Base-by-base conservation (phyloP, 2,888 invertebrate genomes). In the Megamerina dolium region DNA sequence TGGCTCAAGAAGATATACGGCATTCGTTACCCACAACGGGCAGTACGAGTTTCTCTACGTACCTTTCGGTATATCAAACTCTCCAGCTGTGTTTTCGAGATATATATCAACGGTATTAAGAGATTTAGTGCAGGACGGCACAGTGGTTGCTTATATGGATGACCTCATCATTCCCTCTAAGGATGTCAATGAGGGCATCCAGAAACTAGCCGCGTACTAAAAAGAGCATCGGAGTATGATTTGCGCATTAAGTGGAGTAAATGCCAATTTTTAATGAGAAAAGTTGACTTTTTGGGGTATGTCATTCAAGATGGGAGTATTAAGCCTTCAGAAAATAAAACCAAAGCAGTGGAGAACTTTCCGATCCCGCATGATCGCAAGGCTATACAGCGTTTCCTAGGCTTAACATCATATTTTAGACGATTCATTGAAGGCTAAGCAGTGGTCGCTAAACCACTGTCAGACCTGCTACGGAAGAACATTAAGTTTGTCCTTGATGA, bases 211-310 rank as follows among this genome's bases (percentile, higher is more conserved):
- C 9, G 9, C 12, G 36, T 36, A 2, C 14, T 36, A 14, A 13
- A n/a, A 5, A 26, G 36, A 26, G 36, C 30, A 19, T 18, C 36
- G 3, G 21, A 21, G 10, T 23, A 26, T 9, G 26, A 36, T 14
- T 26, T 36, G 3, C n/a, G 16, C 17, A 36, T 21, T 8, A 45
- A 26, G 12, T 45, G 40, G 40, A 23, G 21, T 8, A 45, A 45
- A 14, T 40, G 41, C 21, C 30, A 36, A 10, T n/a, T n/a, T n/a
- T n/a, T n/a, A n/a, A n/a, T n/a, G n/a, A n/a, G n/a, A n/a, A n/a
- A n/a, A n/a, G n/a, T 40, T 45, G 43, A 51, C 10, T 51, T 49
- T 21, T 31, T 51, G 0, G 43, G 47, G 8, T 50, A 51, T 12
- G 16, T 48, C 2, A 34, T 53, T 1, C 44, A 50, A 18, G 4